A percentile compares a stretch with the other conserved stretches of the same genome.
phyloP scores from a whole-genome alignment of 2,113 vertebrate species.

The Protobothrops mucrosquamatus region DNA sequence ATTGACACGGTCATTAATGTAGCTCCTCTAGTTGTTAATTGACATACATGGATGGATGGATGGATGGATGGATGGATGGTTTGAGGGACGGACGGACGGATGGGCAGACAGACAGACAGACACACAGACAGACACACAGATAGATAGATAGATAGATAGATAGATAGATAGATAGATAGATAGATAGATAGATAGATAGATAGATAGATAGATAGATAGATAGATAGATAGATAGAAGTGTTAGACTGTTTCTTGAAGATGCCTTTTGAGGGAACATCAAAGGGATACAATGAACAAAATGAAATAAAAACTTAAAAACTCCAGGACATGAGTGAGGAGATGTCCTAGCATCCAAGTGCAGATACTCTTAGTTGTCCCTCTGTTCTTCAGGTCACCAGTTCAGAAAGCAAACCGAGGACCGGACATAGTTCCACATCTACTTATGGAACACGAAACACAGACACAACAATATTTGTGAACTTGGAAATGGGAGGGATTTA shows the following conservation, averaged over 20 bases:
- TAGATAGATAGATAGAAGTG: no score
- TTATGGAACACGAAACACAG: background rate
- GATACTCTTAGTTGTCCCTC: background rate
- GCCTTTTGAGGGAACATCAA: background rate
- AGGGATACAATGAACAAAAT: background rate
- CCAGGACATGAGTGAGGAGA: background rate
- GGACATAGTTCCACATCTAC: background rate
- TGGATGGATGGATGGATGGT: no score
- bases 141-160: no score
- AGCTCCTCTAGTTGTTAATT: background rate
- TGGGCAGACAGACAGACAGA: no score
- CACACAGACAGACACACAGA: no score
- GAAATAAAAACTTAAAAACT: background rate
- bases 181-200: no score
- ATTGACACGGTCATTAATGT: background rate
- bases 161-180: no score
- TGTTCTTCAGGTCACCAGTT: background rate
- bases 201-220: no score
- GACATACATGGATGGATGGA: background rate
- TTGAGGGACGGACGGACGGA: accelerated
- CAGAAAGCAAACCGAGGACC: background rate
- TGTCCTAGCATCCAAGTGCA: background rate
- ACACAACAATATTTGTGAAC: background rate
- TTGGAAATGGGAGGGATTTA: background rate
- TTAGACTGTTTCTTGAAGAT: background rate